Percentiles rank a stretch among this genome's conserved stretches.
These are phyloP conservation scores for Enteromius argenteus DNA, from an alignment of 2,797 vertebrate species.

Conservation along the genomic window DNA sequence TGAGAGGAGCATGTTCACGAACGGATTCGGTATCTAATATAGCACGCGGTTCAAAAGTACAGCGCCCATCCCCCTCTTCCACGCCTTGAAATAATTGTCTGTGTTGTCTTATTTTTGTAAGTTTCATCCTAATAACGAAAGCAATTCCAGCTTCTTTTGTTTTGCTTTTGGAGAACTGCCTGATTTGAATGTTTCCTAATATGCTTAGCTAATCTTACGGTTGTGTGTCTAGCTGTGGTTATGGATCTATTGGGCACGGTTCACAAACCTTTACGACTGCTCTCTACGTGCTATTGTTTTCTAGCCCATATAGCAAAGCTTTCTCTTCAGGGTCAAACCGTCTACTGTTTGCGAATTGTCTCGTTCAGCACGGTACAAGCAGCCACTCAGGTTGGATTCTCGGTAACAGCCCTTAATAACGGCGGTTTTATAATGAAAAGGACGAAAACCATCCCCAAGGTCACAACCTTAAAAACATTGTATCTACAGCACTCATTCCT, in stretches of 20 bases:
- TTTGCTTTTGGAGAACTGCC: conserved; percentile 65
- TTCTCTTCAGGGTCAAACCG: conserved; percentile 43
- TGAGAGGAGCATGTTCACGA: conserved; percentile 86
- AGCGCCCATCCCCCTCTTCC: conserved; percentile 30
- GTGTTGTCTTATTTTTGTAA: conserved; percentile 38
- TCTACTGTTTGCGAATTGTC: conserved; percentile 33
- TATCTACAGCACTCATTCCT: conserved; percentile 5
- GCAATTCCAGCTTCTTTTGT: conserved; percentile 71
- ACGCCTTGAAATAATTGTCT: conserved; percentile 63
- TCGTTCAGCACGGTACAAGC: conserved; percentile 10
- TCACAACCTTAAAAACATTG: conserved; percentile 30
- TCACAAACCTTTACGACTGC: conserved; percentile 41
- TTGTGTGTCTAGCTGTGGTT: conserved; percentile 42
- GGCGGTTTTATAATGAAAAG: neutral
- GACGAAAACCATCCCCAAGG: conserved; percentile 29
- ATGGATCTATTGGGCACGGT: conserved; percentile 41
- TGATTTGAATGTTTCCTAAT: conserved; percentile 69
- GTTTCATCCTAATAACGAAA: conserved; percentile 62
- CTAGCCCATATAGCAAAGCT: conserved; percentile 23
- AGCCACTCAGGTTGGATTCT: conserved; percentile 34
- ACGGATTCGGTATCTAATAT: conserved; percentile 89
- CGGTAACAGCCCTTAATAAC: conserved; percentile 12
- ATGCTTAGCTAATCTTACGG: conserved; percentile 35
- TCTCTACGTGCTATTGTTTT: conserved; percentile 34
- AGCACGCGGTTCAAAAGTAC: conserved; percentile 70